Evolutionary conservation across 2,888 invertebrate genomes (phyloP).

Genomic region (Lasioglossum marginatum): DNA sequence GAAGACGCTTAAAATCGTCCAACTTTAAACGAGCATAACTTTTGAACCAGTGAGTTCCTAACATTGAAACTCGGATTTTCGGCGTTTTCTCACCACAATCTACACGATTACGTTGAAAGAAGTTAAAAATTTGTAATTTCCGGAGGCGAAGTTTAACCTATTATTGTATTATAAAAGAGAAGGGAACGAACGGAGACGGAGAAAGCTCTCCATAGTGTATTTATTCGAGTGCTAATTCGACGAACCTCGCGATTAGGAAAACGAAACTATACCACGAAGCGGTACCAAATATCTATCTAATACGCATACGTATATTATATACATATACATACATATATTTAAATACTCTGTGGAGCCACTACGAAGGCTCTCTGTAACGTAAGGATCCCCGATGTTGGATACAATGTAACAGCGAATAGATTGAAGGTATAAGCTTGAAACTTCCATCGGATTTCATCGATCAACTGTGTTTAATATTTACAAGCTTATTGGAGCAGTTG

Average conservation of each 20-base stretch:
- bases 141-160: slow-evolving; percentile 2
- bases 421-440: not conserved
- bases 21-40: no score
- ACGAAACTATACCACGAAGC: slow-evolving; percentile 47
- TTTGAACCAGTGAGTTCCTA: no score
- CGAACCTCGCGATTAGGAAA: slow-evolving; percentile 55
- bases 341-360: slow-evolving; percentile 48
- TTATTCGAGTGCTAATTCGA: slow-evolving; percentile 40
- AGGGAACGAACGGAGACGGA: not conserved
- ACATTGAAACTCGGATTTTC: no score
- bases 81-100: no score
- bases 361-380: slow-evolving; percentile 9
- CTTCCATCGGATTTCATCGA: not conserved
- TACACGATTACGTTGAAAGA: no score
- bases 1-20: no score
- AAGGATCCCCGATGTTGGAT: slow-evolving; percentile 18
- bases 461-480: slow-evolving; percentile 4
- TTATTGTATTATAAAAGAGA: slow-evolving; percentile 20
- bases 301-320: not conserved
- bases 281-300: slow-evolving; percentile 58
- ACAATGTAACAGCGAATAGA: not conserved
- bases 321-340: slow-evolving; percentile 29
- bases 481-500: not conserved
- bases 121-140: not conserved
- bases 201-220: slow-evolving; percentile 26